Evolutionary conservation across 2,888 invertebrate genomes (phyloP), one percentile per base, ranked within the genome.

Genomic region (Maniola hyperantus): DNA sequence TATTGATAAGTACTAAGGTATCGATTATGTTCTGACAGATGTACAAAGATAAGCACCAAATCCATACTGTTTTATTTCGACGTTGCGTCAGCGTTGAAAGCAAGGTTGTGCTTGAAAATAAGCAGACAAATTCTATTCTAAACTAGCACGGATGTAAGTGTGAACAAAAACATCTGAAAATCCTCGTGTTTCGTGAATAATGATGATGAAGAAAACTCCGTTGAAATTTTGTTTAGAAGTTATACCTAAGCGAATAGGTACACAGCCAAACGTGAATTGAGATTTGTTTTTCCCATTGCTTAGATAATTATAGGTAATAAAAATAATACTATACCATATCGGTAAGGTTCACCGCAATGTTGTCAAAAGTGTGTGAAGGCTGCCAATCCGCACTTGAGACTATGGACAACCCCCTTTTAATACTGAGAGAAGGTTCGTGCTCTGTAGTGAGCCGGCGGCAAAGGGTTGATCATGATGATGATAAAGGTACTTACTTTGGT

Each of bases 401-500:
- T n/a, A n/a, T n/a, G n/a, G n/a, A n/a, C n/a, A n/a, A n/a, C n/a
- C n/a, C n/a, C n/a, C n/a, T n/a, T n/a, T n/a, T n/a, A n/a, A n/a
- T n/a, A n/a, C n/a, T n/a, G n/a, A n/a, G n/a, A n/a, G n/a, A n/a
- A n/a, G n/a, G n/a, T n/a, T n/a, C n/a, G n/a, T n/a, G n/a, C n/a
- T n/a, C n/a, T n/a, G n/a, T n/a, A n/a, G n/a, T n/a, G n/a, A n/a
- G n/a, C n/a, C n/a, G n/a, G n/a, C n/a, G n/a, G n/a, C n/a, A n/a
- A n/a, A n/a, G n/a, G n/a, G n/a, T n/a, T n/a, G n/a, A n/a, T n/a
- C n/a, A n/a, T n/a, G n/a, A n/a, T n/a, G n/a, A n/a, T n/a, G 18
- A 6, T 4, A 15, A 5, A 54, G 13, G 7, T 39, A 88, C 92
- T 91, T 72, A 92, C 92, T 88, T 89, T 77, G 86, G 88, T 71